A percentile compares a stretch with the other conserved stretches of the same genome.
These are phyloP conservation scores for Drosophila kepulauana DNA, from an alignment of 1,140 invertebrate species.

Conservation along the genomic window DNA sequence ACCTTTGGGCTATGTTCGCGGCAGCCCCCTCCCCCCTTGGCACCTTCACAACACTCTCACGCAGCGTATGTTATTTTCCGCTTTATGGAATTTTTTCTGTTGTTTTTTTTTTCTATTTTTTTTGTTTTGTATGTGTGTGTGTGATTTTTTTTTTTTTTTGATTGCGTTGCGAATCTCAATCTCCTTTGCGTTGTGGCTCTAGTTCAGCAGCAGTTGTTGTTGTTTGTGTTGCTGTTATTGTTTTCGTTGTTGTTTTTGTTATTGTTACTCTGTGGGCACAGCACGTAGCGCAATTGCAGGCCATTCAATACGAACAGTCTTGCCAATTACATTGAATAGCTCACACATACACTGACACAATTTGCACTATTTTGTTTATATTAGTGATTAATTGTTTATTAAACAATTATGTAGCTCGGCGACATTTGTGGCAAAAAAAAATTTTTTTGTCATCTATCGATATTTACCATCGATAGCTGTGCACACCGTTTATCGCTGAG, in stretches of 20 bases:
- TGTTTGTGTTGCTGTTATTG: slow-evolving; percentile 49
- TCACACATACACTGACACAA: slow-evolving; percentile 34
- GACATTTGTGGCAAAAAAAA: slow-evolving; percentile 44
- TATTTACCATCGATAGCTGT: slow-evolving; percentile 34
- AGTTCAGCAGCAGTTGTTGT: slow-evolving; percentile 44
- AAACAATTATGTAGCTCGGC: slow-evolving; percentile 74
- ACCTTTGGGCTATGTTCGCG: slow-evolving; percentile 58
- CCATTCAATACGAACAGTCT: slow-evolving; percentile 13
- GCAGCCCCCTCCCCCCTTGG: slow-evolving; percentile 33
- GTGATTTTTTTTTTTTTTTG: slow-evolving; percentile 51
- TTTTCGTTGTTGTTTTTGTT: slow-evolving; percentile 52
- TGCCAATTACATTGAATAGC: slow-evolving; percentile 22
- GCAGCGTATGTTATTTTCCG: slow-evolving; percentile 68
- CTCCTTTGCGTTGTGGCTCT: slow-evolving; percentile 30
- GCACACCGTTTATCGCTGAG: slow-evolving; percentile 6
- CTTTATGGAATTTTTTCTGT: slow-evolving; percentile 61
- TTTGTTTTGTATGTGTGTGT: slow-evolving; percentile 13
- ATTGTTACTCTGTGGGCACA: slow-evolving; percentile 29
- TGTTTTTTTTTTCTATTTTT: slow-evolving; percentile 25
- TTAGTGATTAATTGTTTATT: slow-evolving; percentile 81
- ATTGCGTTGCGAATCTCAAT: slow-evolving; percentile 74
- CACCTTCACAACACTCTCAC: slow-evolving; percentile 40
- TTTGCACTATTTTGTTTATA: slow-evolving; percentile 74
- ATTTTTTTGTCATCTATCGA: slow-evolving; percentile 39
- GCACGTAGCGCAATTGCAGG: background rate